Evolutionary conservation across 37 sponge, comb jelly and placozoan genomes (phyloP).

Genomic region (Ephydatia muelleri): DNA sequence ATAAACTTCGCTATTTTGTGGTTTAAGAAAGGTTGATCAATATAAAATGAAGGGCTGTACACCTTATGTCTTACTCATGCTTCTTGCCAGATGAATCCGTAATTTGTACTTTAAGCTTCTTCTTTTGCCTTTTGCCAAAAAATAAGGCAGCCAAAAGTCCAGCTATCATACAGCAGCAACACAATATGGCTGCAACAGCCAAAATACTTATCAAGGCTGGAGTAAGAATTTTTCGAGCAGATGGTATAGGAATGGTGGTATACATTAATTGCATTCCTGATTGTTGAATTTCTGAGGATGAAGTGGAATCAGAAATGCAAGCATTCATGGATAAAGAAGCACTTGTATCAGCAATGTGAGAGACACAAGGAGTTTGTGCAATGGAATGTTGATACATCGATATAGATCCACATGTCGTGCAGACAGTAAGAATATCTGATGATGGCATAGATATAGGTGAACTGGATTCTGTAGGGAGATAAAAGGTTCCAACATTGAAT

Average conservation of each 20-base stretch:
- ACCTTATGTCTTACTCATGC: not conserved
- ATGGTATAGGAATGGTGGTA: not conserved
- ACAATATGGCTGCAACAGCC: not conserved
- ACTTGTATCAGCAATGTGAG: no score
- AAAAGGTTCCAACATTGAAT: not conserved
- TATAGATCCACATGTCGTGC: not conserved
- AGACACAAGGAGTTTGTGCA: no score
- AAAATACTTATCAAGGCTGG: not conserved
- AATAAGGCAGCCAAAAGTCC: not conserved
- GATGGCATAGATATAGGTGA: not conserved
- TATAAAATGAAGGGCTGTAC: not conserved
- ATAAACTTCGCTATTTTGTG: not conserved
- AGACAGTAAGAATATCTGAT: not conserved
- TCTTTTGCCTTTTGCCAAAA: not conserved
- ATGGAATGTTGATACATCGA: not conserved
- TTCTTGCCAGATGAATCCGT: not conserved
- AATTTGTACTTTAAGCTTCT: not conserved
- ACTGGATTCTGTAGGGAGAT: not conserved
- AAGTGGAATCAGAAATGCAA: not conserved
- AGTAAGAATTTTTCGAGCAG: not conserved
- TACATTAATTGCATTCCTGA: not conserved
- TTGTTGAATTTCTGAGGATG: not conserved
- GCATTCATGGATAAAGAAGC: no score
- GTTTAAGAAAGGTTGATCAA: no score
- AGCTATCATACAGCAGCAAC: not conserved